Evolutionary conservation across 2,888 invertebrate species (phyloP).

Genomic region (Synanthedon tipuliformis): DNA sequence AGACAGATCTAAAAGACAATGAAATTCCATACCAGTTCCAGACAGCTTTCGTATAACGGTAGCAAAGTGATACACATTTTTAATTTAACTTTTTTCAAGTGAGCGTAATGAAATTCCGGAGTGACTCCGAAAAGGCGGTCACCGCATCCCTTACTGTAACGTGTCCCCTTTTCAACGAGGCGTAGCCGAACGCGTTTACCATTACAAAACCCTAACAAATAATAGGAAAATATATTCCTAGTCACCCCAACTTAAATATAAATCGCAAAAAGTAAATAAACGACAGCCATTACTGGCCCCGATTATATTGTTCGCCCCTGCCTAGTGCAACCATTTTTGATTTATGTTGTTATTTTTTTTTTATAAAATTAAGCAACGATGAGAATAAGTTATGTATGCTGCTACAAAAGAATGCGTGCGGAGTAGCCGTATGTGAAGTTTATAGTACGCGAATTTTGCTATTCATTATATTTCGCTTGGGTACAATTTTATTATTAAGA

Average conservation of each 20-base stretch:
- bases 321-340: conserved; percentile 39
- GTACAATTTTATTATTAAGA: too few species aligned
- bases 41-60: not conserved
- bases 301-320: conserved; percentile 56
- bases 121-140: conserved; percentile 6
- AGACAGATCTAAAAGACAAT: too few species aligned
- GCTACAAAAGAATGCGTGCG: not conserved
- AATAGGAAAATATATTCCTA: conserved; percentile 22
- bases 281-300: conserved; percentile 60
- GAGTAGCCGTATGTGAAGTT: too few species aligned
- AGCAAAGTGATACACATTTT: not conserved
- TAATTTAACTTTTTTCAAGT: not conserved
- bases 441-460: too few species aligned
- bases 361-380: not conserved
- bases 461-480: too few species aligned
- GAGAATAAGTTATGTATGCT: not conserved
- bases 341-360: not conserved
- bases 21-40: too few species aligned
- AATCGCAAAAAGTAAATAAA: conserved; percentile 67
- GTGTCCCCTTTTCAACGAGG: conserved; percentile 51
- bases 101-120: not conserved
- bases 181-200: conserved; percentile 52
- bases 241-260: conserved; percentile 45
- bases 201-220: conserved; percentile 44
- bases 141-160: conserved; percentile 22